A percentile compares a stretch with the other conserved stretches of the same genome.
Evolutionary conservation across 2,113 vertebrate genomes (phyloP).

Genomic region (Rhineura floridana): DNA sequence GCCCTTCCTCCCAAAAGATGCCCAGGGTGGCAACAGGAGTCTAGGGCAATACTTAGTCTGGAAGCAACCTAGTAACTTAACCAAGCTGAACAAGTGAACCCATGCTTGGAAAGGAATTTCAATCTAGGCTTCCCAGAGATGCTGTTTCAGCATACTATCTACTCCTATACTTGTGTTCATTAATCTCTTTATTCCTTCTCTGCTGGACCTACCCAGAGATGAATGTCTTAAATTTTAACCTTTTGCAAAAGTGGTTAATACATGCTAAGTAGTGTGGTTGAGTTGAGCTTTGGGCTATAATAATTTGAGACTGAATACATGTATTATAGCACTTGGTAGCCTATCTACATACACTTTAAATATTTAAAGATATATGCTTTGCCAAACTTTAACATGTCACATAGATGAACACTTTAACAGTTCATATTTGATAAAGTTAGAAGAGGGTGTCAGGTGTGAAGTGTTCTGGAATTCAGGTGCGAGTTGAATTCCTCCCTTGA

Average conservation of each 20-base stretch:
- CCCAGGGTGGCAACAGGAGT: too few relatives aligned
- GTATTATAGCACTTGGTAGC: too few relatives aligned
- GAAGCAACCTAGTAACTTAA: background rate
- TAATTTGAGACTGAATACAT: too few relatives aligned
- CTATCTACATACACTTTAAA: too few relatives aligned
- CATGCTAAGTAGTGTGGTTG: background rate
- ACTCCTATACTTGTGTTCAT: background rate
- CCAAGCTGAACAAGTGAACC: background rate
- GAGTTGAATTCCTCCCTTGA: background rate
- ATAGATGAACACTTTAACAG: too few relatives aligned
- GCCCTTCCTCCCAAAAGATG: too few relatives aligned
- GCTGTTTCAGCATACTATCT: background rate
- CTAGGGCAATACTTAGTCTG: too few relatives aligned
- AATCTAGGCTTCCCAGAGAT: background rate
- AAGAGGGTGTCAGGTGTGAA: background rate
- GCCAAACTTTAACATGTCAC: too few relatives aligned
- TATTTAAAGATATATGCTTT: too few relatives aligned
- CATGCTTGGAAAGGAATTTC: background rate
- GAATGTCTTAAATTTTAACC: background rate
- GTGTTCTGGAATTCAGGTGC: background rate
- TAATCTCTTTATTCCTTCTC: background rate
- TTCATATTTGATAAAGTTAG: background rate
- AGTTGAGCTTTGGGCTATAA: too few relatives aligned
- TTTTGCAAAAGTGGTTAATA: background rate
- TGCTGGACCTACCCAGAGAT: too few relatives aligned